phyloP scores from a whole-genome alignment of 2,888 invertebrate species.

The Emesis furor region DNA sequence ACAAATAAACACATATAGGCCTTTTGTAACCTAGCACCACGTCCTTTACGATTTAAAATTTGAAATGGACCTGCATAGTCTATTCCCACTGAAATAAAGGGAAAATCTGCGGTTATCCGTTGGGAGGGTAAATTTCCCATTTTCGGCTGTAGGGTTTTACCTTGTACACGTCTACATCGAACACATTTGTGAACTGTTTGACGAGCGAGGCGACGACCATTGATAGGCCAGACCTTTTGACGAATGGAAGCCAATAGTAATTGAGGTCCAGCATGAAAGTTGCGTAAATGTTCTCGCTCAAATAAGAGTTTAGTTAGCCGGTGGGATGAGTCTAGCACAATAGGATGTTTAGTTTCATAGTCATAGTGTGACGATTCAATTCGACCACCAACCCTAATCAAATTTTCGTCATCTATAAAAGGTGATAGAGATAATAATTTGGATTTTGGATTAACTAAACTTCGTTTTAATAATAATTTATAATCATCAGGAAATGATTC shows the following conservation, averaged over 20 bases:
- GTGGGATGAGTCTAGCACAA: no score
- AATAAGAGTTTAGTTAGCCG: no score
- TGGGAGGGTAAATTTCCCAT: not conserved
- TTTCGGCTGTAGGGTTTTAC: not conserved
- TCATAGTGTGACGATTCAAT: no score
- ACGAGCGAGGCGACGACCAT: not conserved
- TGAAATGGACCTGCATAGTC: not conserved
- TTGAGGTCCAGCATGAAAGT: no score
- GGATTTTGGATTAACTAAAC: not conserved
- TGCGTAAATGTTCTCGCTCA: no score
- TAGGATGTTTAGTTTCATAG: no score
- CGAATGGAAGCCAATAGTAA: not conserved
- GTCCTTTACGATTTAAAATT: no score
- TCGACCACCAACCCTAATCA: not conserved
- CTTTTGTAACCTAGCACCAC: no score
- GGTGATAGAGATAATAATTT: not conserved
- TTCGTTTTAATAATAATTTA: not conserved
- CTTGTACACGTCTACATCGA: not conserved
- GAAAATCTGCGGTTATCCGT: not conserved
- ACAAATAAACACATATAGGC: no score
- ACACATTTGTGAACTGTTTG: not conserved
- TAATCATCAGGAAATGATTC: not conserved
- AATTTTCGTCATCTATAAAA: not conserved
- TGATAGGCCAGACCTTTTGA: not conserved
- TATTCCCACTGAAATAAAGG: not conserved